These are phyloP conservation scores for Rhyzopertha dominica DNA, from an alignment of 1,140 invertebrate species.

Conservation along the genomic window DNA sequence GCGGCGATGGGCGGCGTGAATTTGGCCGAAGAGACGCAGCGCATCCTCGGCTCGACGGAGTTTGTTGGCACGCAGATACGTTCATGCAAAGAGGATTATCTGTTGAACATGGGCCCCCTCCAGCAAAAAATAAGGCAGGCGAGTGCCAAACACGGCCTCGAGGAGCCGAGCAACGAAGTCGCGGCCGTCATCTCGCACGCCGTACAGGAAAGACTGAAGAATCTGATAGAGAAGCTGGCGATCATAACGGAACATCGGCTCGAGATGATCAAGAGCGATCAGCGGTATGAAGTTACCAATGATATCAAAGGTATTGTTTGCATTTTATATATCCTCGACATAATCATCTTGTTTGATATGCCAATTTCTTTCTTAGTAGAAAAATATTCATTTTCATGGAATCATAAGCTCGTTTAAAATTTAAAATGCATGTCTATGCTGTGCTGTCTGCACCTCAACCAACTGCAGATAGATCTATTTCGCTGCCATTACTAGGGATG, in stretches of 20 bases:
- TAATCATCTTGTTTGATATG: too few species aligned
- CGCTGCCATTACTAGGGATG: too few species aligned
- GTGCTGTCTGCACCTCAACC: too few species aligned
- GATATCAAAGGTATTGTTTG: constrained; percentile 83
- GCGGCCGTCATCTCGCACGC: constrained; percentile 89
- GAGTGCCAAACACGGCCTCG: constrained; percentile 74
- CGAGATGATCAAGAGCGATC: constrained; percentile 85
- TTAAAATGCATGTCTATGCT: too few species aligned
- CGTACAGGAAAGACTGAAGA: constrained; percentile 89
- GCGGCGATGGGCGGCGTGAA: constrained; percentile 99
- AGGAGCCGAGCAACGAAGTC: constrained; percentile 85
- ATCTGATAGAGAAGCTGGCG: constrained; percentile 87
- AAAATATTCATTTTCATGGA: too few species aligned
- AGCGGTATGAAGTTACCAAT: constrained; percentile 81
- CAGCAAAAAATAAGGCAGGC: constrained; percentile 66
- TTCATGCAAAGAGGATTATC: constrained; percentile 92
- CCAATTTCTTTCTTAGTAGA: too few species aligned
- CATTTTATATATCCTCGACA: too few species aligned
- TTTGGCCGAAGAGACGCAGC: constrained; percentile 90
- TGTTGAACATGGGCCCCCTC: constrained; percentile 74
- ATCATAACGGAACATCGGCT: constrained; percentile 92
- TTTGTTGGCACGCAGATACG: constrained; percentile 93
- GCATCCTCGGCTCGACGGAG: constrained; percentile 91
- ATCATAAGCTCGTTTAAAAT: too few species aligned
- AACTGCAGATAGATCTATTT: too few species aligned